Conservation (phyloP, 2,113 vertebrate genomes). For the Enhydra lutris region DNA sequence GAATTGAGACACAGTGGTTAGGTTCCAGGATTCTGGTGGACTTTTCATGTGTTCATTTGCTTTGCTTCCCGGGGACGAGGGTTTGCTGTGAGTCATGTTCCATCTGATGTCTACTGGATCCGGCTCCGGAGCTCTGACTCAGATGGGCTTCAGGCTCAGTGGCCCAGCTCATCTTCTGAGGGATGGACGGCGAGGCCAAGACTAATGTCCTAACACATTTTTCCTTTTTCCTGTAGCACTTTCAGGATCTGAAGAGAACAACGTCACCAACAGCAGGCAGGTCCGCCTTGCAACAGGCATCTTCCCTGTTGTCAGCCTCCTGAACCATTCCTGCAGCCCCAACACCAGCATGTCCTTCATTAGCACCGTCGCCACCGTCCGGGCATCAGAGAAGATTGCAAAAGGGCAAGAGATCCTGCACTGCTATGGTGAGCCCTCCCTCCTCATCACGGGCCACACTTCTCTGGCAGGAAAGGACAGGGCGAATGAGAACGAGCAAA, state of each 20-base stretch:
- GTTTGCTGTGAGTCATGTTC: conserved; percentile 53
- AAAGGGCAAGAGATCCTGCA: conserved; percentile 92
- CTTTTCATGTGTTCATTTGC: conserved; percentile 29
- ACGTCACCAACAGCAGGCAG: conserved; percentile 83
- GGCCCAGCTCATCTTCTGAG: conserved; percentile 41
- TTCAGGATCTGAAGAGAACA: conserved; percentile 74
- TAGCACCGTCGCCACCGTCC: conserved; percentile 81
- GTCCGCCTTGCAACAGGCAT: conserved; percentile 91
- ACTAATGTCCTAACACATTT: conserved; percentile 42
- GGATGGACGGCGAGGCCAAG: neutral
- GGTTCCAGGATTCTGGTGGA: neutral
- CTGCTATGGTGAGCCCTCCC: conserved; percentile 90
- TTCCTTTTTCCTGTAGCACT: neutral
- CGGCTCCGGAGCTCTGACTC: conserved; percentile 46
- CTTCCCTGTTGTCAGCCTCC: conserved; percentile 92
- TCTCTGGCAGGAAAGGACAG: neutral
- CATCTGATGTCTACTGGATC: conserved; percentile 42
- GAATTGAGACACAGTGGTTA: neutral
- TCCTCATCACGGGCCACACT: neutral
- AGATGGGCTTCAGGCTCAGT: conserved; percentile 31
- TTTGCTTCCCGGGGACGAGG: conserved; percentile 42
- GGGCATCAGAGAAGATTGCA: conserved; percentile 84
- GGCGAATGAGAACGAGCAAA: neutral
- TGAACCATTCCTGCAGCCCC: conserved; percentile 95
- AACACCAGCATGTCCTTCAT: conserved; percentile 91